Conservation (phyloP, 1,140 invertebrate species). For the Cydia splendana region DNA sequence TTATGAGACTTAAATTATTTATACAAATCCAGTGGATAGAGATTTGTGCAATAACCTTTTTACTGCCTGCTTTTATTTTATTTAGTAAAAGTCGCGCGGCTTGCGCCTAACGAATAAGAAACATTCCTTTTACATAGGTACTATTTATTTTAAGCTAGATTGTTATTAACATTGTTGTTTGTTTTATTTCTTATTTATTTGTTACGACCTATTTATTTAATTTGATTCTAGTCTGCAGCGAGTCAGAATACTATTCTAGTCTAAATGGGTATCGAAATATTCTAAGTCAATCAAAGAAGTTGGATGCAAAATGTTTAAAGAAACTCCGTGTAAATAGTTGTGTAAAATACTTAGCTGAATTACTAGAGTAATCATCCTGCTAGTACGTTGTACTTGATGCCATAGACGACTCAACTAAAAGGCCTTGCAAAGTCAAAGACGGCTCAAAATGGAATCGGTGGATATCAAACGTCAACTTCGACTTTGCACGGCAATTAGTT, state of each 20-base stretch:
- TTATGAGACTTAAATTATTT: slow-evolving; percentile 37
- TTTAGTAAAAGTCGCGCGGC: slow-evolving; percentile 11
- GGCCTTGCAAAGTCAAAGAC: background rate
- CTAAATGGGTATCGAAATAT: slow-evolving; percentile 32
- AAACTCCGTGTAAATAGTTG: slow-evolving; percentile 38
- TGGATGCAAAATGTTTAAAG: slow-evolving; percentile 14
- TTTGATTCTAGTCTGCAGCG: slow-evolving; percentile 67
- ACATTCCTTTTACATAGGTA: slow-evolving; percentile 31
- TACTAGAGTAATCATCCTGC: slow-evolving; percentile 18
- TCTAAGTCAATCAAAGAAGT: slow-evolving; percentile 5
- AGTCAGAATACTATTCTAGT: slow-evolving; percentile 49
- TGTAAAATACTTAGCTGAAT: slow-evolving; percentile 39
- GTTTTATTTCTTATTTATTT: slow-evolving; percentile 29
- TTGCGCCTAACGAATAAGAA: slow-evolving; percentile 1
- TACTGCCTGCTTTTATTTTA: slow-evolving; percentile 27
- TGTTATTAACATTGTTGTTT: slow-evolving; percentile 31
- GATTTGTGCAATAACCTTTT: slow-evolving; percentile 31
- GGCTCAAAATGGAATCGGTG: no score
- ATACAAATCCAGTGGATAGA: slow-evolving; percentile 42
- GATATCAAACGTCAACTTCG: no score
- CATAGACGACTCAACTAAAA: background rate
- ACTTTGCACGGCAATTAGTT: background rate
- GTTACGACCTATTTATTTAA: slow-evolving; percentile 36
- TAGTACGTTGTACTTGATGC: slow-evolving; percentile 6
- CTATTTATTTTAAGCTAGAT: slow-evolving; percentile 16